These are phyloP conservation scores for Platyscapa corneri DNA, from an alignment of 1,140 invertebrate genomes.

Conservation along the genomic window DNA sequence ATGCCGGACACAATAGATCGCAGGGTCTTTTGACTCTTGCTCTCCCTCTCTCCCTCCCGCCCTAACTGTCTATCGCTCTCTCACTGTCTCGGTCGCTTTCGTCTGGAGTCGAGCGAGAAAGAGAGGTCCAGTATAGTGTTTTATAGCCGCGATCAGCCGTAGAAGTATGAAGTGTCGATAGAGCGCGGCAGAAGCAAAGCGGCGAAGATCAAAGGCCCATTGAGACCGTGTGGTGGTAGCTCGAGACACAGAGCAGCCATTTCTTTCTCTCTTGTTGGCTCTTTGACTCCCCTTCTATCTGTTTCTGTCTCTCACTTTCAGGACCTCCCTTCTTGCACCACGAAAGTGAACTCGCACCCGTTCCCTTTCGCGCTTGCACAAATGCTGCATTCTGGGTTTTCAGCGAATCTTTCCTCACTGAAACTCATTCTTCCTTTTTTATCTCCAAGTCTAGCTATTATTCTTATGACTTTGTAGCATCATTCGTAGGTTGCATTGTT, in stretches of 20 bases:
- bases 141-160: conserved; percentile 73
- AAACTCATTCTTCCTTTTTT: conserved; percentile 38
- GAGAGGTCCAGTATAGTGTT: conserved; percentile 70
- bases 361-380: conserved; percentile 27
- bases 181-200: conserved; percentile 74
- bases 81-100: conserved; percentile 16
- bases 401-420: conserved; percentile 37
- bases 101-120: background rate
- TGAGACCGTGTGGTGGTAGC: conserved; percentile 69
- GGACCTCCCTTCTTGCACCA: conserved; percentile 27
- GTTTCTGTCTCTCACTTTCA: conserved; percentile 34
- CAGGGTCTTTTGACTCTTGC: conserved; percentile 49
- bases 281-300: conserved; percentile 18
- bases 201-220: conserved; percentile 73
- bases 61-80: conserved; percentile 11
- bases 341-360: conserved; percentile 16
- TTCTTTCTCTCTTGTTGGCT: conserved; percentile 43
- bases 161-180: conserved; percentile 76
- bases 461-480: conserved; percentile 35
- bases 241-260: conserved; percentile 56
- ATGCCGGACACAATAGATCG: conserved; percentile 61
- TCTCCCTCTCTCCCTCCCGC: conserved; percentile 32
- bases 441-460: conserved; percentile 27
- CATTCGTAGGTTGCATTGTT: conserved; percentile 15
- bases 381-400: conserved; percentile 37